Conservation (phyloP, 2,888 invertebrate species). For the Caenorhabditis sinica region DNA sequence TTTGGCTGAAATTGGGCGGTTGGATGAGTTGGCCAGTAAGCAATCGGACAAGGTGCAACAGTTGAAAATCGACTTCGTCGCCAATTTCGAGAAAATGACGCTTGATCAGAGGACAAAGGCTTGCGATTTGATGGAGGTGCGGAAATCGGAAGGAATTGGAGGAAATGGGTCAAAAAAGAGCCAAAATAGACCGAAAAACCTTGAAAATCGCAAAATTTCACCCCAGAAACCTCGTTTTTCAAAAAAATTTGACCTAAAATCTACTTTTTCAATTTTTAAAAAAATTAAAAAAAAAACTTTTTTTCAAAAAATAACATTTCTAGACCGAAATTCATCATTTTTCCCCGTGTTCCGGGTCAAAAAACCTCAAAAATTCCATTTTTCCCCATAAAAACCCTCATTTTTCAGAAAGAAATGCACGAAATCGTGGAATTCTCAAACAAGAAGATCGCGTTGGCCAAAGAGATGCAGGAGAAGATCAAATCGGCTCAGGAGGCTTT, state of each 20-base stretch:
- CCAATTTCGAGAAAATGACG: slow-evolving; percentile 32
- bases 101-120: background rate
- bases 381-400: background rate
- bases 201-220: too few relatives aligned
- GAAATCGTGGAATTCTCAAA: background rate
- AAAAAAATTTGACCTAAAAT: slow-evolving; percentile 1
- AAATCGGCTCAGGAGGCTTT: background rate
- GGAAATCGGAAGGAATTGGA: too few relatives aligned
- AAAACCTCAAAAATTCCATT: background rate
- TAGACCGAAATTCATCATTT: too few relatives aligned
- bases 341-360: too few relatives aligned
- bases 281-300: background rate
- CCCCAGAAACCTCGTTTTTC: background rate
- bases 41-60: background rate
- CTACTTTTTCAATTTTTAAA: background rate
- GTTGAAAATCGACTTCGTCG: slow-evolving; percentile 21
- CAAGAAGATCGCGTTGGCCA: background rate
- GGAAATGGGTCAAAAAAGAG: too few relatives aligned
- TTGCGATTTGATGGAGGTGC: background rate
- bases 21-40: background rate
- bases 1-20: background rate
- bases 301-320: background rate
- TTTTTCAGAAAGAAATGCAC: background rate
- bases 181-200: too few relatives aligned
- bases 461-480: background rate